phyloP scores from a whole-genome alignment of 2,888 invertebrate species.

The Orthosia cruda region DNA sequence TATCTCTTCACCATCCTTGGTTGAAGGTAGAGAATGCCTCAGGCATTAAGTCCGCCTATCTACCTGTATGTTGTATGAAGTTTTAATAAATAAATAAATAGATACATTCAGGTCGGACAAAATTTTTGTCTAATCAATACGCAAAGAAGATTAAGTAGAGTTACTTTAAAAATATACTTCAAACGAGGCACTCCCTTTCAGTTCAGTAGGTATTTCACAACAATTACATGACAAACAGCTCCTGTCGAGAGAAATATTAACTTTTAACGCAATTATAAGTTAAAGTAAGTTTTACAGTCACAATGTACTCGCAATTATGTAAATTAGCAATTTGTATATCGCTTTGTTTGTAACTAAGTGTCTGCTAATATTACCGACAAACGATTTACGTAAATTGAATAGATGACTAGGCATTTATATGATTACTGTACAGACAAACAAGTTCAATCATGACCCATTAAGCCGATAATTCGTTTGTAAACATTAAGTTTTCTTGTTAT shows the following conservation, averaged over 20 bases:
- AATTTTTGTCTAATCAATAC: no score
- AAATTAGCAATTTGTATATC: slow-evolving; percentile 56
- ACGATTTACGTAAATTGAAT: slow-evolving; percentile 60
- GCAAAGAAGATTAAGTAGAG: not conserved
- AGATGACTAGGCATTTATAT: slow-evolving; percentile 38
- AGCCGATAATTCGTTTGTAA: no score
- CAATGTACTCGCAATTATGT: slow-evolving; percentile 22
- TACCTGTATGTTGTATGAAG: no score
- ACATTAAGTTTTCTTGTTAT: no score
- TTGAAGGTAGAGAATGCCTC: no score
- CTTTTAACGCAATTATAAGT: slow-evolving; percentile 38
- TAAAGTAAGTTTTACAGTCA: slow-evolving; percentile 26
- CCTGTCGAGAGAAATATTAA: slow-evolving; percentile 26
- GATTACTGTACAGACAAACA: slow-evolving; percentile 17
- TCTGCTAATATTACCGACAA: slow-evolving; percentile 62
- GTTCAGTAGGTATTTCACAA: not conserved
- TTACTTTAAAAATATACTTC: not conserved
- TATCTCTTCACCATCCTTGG: no score
- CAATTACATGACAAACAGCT: not conserved
- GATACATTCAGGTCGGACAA: no score
- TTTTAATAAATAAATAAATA: no score
- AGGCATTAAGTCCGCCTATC: no score
- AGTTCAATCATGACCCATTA: no score
- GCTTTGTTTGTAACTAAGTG: slow-evolving; percentile 44
- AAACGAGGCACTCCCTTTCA: not conserved